Base-by-base conservation (phyloP, 2,113 vertebrate species). In the Microcebus murinus region DNA sequence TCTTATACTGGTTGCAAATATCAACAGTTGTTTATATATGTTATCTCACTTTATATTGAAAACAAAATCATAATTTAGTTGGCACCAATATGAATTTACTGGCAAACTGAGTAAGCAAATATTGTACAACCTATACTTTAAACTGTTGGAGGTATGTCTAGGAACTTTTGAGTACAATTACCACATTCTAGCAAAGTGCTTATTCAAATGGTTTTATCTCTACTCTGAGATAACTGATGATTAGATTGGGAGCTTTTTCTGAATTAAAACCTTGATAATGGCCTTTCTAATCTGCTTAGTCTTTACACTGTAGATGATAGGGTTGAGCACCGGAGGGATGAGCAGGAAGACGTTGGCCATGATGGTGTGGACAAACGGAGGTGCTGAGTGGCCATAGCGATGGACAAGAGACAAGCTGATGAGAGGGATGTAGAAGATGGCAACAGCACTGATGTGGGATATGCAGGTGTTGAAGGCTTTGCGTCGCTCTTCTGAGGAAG, bases 261-360 rank as follows among this genome's bases (percentile, higher is more conserved):
- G 87, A 81, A 55, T 90, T 84, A 97, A 76, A 65, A 74, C 8
- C 45, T 94, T 97, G 42, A 71, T 27, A 85, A 97, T 61, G 36
- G 76, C 96, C 85, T 94, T 94, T 21, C 61, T 81, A 87, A 98
- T 98, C 45, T 95, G 95, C 45, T 98, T 98, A 57, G 95, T 98
- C 76, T 98, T 98, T 31, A 98, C 94, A 61, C 98, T 97, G 29
- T 98, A 98, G 65, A 98, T 97, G 9, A 98, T 36, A 7, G 98
- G 98, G 57, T 98, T 98, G 87, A 98, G 92, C 18, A 98, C 96
- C 39, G 98, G 97, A 65, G 98, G 98, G 11, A 98, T 87, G 36
- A 98, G 95, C 42, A 98, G 90, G 39, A 97, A 98, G 2, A 98
- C 57, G 23, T 98, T 98, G 61, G 97, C 93, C 92, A 97, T 96